These are phyloP conservation scores for Teleogryllus occipitalis DNA, from an alignment of 1,140 invertebrate species.

Conservation along the genomic window DNA sequence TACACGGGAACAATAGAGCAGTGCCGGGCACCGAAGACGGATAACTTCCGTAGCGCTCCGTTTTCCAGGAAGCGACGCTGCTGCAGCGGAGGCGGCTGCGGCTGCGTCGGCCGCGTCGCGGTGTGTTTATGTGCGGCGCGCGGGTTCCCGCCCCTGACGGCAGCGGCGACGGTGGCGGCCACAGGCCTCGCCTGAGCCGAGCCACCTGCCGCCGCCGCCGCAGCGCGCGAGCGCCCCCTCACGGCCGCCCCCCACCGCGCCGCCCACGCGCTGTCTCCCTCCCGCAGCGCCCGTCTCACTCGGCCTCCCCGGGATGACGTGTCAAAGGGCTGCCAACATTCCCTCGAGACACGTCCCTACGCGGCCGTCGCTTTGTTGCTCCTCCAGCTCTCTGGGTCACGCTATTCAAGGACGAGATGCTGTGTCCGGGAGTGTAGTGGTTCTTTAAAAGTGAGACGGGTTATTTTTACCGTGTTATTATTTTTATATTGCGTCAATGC, in stretches of 20 bases:
- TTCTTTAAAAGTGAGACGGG: too few species aligned
- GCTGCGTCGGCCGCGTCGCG: neutral
- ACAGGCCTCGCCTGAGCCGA: neutral
- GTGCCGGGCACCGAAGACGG: neutral
- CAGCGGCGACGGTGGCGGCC: too few species aligned
- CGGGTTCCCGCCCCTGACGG: neutral
- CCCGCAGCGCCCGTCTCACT: neutral
- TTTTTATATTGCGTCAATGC: too few species aligned
- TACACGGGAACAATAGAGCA: neutral
- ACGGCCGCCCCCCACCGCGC: neutral
- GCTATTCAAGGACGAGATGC: neutral
- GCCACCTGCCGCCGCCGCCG: neutral
- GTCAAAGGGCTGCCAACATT: constrained; percentile 3
- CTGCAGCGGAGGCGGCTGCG: neutral
- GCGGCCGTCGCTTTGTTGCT: neutral
- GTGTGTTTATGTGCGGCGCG: neutral
- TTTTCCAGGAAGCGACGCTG: neutral
- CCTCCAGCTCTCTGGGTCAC: neutral
- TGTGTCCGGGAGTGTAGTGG: too few species aligned
- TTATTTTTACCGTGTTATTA: too few species aligned
- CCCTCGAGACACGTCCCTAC: neutral
- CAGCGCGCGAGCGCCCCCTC: neutral
- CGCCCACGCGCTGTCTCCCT: neutral
- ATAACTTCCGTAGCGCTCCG: neutral
- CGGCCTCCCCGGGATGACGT: neutral